A percentile compares a stretch with the other conserved stretches of the same genome.
Conservation (phyloP, 2,888 invertebrate genomes). For the Drosophila affinis region DNA sequence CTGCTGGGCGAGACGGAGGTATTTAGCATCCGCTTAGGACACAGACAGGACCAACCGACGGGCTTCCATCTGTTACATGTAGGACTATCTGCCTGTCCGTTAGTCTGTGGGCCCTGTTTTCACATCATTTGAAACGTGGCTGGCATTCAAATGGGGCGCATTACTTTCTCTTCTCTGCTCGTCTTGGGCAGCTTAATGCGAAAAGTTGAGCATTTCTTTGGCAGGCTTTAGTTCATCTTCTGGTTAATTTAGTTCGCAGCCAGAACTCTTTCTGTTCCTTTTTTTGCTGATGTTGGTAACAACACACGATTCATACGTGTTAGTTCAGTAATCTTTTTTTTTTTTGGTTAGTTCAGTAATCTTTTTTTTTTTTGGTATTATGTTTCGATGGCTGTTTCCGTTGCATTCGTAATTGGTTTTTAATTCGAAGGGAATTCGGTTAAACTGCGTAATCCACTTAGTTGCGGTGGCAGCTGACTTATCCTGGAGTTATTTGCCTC, state of each 20-base stretch:
- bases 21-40: conserved; percentile 40
- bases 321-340: conserved; percentile 36
- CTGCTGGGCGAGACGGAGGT: conserved; percentile 14
- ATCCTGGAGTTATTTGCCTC: conserved; percentile 46
- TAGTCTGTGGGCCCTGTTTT: conserved; percentile 58
- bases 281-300: conserved; percentile 6
- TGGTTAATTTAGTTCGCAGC: conserved; percentile 62
- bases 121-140: conserved; percentile 68
- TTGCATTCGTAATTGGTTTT: conserved; percentile 53
- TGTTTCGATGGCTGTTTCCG: not conserved
- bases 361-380: conserved; percentile 4
- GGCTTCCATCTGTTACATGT: conserved; percentile 20
- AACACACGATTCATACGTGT: conserved; percentile 51
- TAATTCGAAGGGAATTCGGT: conserved; percentile 56
- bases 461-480: conserved; percentile 19
- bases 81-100: conserved; percentile 1
- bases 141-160: conserved; percentile 62
- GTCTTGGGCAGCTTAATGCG: conserved; percentile 37
- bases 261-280: conserved; percentile 6
- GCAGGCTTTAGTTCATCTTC: conserved; percentile 51
- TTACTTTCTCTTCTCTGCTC: conserved; percentile 27
- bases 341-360: conserved; percentile 44
- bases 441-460: conserved; percentile 56
- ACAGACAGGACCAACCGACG: not conserved
- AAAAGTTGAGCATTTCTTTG: conserved; percentile 43